phyloP scores from a whole-genome alignment of 2,888 invertebrate genomes.

The Drosophila rellima region DNA sequence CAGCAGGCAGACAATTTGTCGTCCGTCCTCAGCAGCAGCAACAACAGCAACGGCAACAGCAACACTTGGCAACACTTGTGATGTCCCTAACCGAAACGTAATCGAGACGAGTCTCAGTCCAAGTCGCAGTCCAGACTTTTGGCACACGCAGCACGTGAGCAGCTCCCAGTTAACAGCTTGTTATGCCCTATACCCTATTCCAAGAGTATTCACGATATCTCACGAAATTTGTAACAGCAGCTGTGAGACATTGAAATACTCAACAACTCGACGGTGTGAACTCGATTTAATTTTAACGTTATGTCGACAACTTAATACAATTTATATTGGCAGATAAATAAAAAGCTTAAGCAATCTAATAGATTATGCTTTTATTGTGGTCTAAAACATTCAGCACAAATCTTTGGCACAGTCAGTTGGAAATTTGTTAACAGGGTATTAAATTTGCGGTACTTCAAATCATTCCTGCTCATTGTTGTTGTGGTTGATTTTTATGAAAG shows the following conservation, averaged over 20 bases:
- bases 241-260: too few species aligned
- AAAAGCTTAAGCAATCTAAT: too few species aligned
- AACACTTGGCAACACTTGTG: slow-evolving; percentile 63
- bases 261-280: too few species aligned
- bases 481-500: slow-evolving; percentile 67
- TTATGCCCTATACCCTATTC: not conserved
- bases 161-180: slow-evolving; percentile 18
- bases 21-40: slow-evolving; percentile 47
- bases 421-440: not conserved
- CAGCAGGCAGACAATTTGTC: slow-evolving; percentile 42
- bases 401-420: too few species aligned
- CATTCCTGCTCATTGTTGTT: slow-evolving; percentile 47
- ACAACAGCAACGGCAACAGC: slow-evolving; percentile 34
- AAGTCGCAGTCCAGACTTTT: slow-evolving; percentile 57
- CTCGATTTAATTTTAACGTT: too few species aligned
- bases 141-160: slow-evolving; percentile 79
- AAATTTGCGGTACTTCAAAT: not conserved
- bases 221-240: not conserved
- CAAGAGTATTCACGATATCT: not conserved
- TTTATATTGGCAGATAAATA: too few species aligned
- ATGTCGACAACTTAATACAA: too few species aligned
- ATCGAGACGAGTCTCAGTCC: slow-evolving; percentile 56
- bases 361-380: too few species aligned
- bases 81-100: slow-evolving; percentile 76
- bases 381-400: too few species aligned